Evolutionary conservation across 2,113 vertebrate species (phyloP), one percentile per base, ranked within the genome.

Genomic region (Rhinolophus sinicus): DNA sequence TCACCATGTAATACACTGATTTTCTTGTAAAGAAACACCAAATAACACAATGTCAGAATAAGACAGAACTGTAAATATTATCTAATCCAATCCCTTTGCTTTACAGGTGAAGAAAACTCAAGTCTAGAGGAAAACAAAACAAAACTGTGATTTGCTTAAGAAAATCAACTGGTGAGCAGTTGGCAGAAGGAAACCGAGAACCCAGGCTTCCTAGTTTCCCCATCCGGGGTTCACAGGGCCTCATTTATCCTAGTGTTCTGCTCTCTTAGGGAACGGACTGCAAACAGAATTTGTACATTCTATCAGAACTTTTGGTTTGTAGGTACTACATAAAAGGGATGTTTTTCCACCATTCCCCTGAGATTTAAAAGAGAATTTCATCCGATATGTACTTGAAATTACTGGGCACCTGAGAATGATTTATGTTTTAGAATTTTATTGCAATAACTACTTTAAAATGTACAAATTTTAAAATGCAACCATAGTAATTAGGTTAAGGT

Each of bases 361-460:
- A 44, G n/a, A 75, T 78, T 96, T 95, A 77, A 93, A 76, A 81
- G 28, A 88, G 26, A 93, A 85, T 78, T 88, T 33, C 65, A 94
- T 52, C 62, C n/a, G 72, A 78, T 73, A 82, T 60, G 26, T 78
- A 84, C 44, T 82, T 94, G 12, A 93, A 94, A 94, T 93, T 9
- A 22, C 1, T 78, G 50, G 85, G 56, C 40, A 85, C 18, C 65
- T 1, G 8, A 69, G 30, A 86, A 92, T 96, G 65, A 93, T 94
- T 97, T 95, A 86, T 77, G 24, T 81, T 81, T 19, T 62, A 92
- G 56, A 94, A 92, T 89, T 95, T 90, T 96, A 95, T 94, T 90
- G 96, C 94, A 83, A 80, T 94, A 97, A 93, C 93, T 97, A 81
- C 93, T 93, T 96, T 90, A 76, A 96, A 96, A 93, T 96, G 72